Conservation (phyloP, 2,113 vertebrate species). For the Rhizomys pruinosus region DNA sequence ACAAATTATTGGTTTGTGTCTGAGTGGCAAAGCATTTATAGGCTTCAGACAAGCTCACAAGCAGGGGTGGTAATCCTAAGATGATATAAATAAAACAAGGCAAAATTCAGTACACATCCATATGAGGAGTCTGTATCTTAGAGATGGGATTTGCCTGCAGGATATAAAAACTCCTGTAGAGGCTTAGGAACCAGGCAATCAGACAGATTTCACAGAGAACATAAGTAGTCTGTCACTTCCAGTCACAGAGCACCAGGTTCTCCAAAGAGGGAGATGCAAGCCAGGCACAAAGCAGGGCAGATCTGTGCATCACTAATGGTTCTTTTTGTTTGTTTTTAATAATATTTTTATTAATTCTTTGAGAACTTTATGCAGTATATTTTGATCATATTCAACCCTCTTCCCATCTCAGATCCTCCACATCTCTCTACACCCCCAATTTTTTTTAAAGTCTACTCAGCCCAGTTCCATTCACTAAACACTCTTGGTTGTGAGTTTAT, state of each 20-base stretch:
- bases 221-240: fast-evolving
- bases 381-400: neutral
- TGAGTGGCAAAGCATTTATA: neutral
- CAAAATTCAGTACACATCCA: neutral
- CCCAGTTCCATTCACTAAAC: too few species aligned
- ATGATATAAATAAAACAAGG: neutral
- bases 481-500: too few species aligned
- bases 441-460: too few species aligned
- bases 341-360: too few species aligned
- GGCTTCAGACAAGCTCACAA: neutral
- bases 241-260: neutral
- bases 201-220: neutral
- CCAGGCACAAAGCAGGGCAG: neutral
- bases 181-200: neutral
- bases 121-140: neutral
- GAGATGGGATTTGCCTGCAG: fast-evolving
- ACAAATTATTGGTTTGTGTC: neutral
- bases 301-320: neutral
- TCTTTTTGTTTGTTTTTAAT: too few species aligned
- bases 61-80: neutral
- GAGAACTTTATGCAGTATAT: too few species aligned
- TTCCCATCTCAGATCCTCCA: neutral
- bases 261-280: neutral
- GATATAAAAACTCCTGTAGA: neutral
- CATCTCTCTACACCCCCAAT: too few species aligned